phyloP scores from a whole-genome alignment of 2,797 vertebrate species.

The Gallirallus australis region DNA sequence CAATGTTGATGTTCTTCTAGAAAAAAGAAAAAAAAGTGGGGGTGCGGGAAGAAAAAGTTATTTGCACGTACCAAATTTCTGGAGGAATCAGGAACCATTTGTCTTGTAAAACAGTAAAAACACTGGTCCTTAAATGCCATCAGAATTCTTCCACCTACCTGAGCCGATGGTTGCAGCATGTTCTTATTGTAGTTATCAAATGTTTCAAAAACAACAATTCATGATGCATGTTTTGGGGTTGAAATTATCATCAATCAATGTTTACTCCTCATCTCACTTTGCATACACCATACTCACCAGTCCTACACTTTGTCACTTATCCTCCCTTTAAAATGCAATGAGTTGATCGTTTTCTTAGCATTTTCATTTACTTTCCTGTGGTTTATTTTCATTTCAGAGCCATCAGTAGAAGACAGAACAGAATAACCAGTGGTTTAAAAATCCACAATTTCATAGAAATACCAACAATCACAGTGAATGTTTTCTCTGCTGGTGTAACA shows the following conservation, averaged over 20 bases:
- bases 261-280: background rate
- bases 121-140: background rate
- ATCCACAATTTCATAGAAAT: background rate
- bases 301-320: background rate
- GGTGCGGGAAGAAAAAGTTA: background rate
- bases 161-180: background rate
- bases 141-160: background rate
- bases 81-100: background rate
- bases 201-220: background rate
- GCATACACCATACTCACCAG: background rate
- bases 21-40: background rate
- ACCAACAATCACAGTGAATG: background rate
- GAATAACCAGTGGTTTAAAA: background rate
- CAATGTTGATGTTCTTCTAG: background rate
- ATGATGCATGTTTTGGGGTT: background rate
- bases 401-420: background rate
- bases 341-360: background rate
- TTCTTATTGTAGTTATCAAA: background rate
- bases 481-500: background rate
- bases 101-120: background rate
- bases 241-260: background rate
- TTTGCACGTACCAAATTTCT: background rate
- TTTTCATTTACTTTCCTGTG: background rate
- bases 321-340: background rate
- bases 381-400: background rate